Evolutionary conservation across 1,140 invertebrate species (phyloP).

Genomic region (Drosophila repletoides): DNA sequence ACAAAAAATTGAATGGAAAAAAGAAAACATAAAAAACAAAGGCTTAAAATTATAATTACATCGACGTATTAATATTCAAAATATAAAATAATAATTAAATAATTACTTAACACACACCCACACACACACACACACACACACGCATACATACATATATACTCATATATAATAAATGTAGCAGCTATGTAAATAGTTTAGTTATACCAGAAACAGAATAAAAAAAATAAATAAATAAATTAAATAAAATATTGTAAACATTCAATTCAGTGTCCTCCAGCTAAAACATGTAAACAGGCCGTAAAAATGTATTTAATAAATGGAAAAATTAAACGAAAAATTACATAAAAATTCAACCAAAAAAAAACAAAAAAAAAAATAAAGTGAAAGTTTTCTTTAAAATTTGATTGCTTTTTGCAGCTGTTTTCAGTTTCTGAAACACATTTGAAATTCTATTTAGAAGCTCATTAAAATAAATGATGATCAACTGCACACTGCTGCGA

Average conservation of each 20-base stretch:
- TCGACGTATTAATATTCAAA: slow-evolving; percentile 45
- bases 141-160: slow-evolving; percentile 9
- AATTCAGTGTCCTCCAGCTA: slow-evolving; percentile 79
- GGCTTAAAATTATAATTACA: slow-evolving; percentile 58
- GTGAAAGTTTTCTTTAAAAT: slow-evolving; percentile 22
- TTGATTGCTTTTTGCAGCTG: background rate
- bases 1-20: background rate
- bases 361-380: background rate
- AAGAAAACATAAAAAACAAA: slow-evolving; percentile 23
- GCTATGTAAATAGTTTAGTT: slow-evolving; percentile 68
- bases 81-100: slow-evolving; percentile 17
- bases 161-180: slow-evolving; percentile 65
- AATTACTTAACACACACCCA: slow-evolving; percentile 13
- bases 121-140: slow-evolving; percentile 11
- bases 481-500: slow-evolving; percentile 35
- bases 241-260: slow-evolving; percentile 66
- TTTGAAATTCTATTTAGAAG: slow-evolving; percentile 74
- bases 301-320: slow-evolving; percentile 68
- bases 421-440: slow-evolving; percentile 21
- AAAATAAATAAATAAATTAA: slow-evolving; percentile 20
- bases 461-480: slow-evolving; percentile 80
- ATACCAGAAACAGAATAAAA: slow-evolving; percentile 29
- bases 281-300: slow-evolving; percentile 61
- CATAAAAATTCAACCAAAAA: background rate
- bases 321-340: slow-evolving; percentile 38